Evolutionary conservation across 1,140 invertebrate species (phyloP).

Genomic region (Ylistrum balloti): DNA sequence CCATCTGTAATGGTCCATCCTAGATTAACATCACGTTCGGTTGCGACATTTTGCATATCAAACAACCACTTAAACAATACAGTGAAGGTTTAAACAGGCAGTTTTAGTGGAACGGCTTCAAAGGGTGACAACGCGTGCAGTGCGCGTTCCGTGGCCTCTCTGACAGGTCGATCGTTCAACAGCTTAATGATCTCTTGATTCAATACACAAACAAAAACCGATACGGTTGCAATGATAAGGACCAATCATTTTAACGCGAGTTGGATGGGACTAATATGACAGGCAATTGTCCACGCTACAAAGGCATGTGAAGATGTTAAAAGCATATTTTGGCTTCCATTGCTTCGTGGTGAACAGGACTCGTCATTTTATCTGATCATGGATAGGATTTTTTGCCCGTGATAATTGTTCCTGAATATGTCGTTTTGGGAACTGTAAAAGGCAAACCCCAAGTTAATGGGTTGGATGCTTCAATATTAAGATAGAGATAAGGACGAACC

Average conservation of each 20-base stretch:
- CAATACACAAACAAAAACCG: conserved; percentile 38
- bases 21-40: conserved; percentile 22
- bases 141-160: conserved; percentile 19
- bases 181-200: conserved; percentile 39
- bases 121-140: conserved; percentile 23
- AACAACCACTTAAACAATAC: conserved; percentile 35
- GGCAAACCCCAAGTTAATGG: conserved; percentile 37
- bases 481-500: conserved; percentile 32
- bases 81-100: conserved; percentile 18
- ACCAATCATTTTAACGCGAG: conserved; percentile 38
- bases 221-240: conserved; percentile 38
- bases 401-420: conserved; percentile 39
- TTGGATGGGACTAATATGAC: conserved; percentile 38
- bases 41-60: conserved; percentile 38
- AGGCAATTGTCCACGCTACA: conserved; percentile 37
- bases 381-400: neutral
- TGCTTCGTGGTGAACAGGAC: conserved; percentile 37
- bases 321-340: conserved; percentile 21
- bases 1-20: conserved; percentile 31
- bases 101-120: conserved; percentile 37
- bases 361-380: conserved; percentile 14
- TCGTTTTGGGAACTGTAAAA: conserved; percentile 38
- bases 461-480: conserved; percentile 39
- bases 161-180: conserved; percentile 37
- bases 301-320: conserved; percentile 29